Percentiles rank a stretch among this genome's conserved stretches.
Evolutionary conservation across 2,888 invertebrate species (phyloP).

Genomic region (Drosophila lutescens): DNA sequence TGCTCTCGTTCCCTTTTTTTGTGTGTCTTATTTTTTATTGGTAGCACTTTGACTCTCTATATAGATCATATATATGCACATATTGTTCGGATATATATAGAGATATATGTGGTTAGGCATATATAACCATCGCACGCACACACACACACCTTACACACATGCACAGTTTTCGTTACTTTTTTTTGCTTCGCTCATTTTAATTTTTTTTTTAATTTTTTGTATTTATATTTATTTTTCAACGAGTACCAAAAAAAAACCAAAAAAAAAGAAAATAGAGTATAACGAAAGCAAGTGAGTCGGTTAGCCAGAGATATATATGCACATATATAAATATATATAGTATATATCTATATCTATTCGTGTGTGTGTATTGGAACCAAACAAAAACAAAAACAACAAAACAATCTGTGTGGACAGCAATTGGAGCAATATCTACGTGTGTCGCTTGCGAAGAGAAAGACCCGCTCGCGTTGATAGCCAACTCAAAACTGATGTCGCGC

Average conservation of each 20-base stretch:
- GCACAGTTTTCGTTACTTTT: slow-evolving; percentile 26
- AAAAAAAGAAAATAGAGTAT: slow-evolving; percentile 58
- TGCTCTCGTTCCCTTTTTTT: slow-evolving; percentile 3
- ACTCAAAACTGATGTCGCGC: slow-evolving; percentile 85
- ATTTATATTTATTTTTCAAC: slow-evolving; percentile 41
- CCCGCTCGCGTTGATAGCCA: slow-evolving; percentile 85
- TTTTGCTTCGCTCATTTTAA: slow-evolving; percentile 24
- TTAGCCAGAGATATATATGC: slow-evolving; percentile 15
- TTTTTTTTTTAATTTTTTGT: slow-evolving; percentile 20
- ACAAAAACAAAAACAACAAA: slow-evolving; percentile 70
- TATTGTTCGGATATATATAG: slow-evolving; percentile 39
- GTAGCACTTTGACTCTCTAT: slow-evolving; percentile 40
- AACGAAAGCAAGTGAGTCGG: slow-evolving; percentile 53
- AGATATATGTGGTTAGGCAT: slow-evolving; percentile 28
- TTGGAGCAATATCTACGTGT: slow-evolving; percentile 82
- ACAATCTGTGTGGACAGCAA: slow-evolving; percentile 69
- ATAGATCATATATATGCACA: slow-evolving; percentile 26
- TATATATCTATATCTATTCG: slow-evolving; percentile 39
- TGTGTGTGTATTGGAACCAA: slow-evolving; percentile 55
- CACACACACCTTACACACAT: slow-evolving; percentile 47
- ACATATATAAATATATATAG: slow-evolving; percentile 23
- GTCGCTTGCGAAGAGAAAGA: slow-evolving; percentile 84
- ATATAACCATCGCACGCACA: slow-evolving; percentile 53
- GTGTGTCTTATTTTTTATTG: slow-evolving; percentile 27
- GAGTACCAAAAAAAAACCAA: slow-evolving; percentile 54